Evolutionary conservation across 2,113 vertebrate genomes (phyloP), one percentile per base, ranked within the genome.

Genomic region (Aythya baeri): DNA sequence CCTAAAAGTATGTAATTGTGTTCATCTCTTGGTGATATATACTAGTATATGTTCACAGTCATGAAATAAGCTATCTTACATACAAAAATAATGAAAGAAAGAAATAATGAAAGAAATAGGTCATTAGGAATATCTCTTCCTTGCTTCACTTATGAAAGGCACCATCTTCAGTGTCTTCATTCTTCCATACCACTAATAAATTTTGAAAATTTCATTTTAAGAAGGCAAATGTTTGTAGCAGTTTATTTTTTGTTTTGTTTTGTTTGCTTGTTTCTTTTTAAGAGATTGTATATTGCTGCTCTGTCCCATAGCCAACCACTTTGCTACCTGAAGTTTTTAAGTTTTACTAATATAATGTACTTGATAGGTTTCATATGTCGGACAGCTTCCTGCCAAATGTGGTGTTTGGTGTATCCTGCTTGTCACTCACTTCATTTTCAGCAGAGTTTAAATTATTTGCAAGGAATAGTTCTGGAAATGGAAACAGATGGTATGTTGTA

Each of bases 351-450:
- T 79, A 58, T 83, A 43, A 86, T 34, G 93, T 85, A 71, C 67
- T 72, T 81, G 91, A 96, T 80, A 96, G 32, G 5, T 82, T 83
- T 93, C 86, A 71, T 52, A 57, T 52, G 44, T 65, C 91, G 87
- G 90, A 27, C 87, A 94, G 57, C 4, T 73, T 92, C 84, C 86
- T 96, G 73, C 79, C 76, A 95, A 84, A 71, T 89, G 71, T 87
- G 75, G 77, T 92, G 67, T 88, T 95, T 75, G 57, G 76, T 91
- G 43, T 95, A 96, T 94, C 91, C 92, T 96, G 95, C 76, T 92
- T 91, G 76, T 72, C 2, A 0, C 67, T 94, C 81, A 76, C 84
- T 95, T 86, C 73, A 84, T 93, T 96, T 86, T 84, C 95, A 87
- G 80, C 80, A 52, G 32, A n/a, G 41, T 93, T 84, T 41, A 88